Conservation (phyloP, 2,888 invertebrate species). For the Aethes cnicana region DNA sequence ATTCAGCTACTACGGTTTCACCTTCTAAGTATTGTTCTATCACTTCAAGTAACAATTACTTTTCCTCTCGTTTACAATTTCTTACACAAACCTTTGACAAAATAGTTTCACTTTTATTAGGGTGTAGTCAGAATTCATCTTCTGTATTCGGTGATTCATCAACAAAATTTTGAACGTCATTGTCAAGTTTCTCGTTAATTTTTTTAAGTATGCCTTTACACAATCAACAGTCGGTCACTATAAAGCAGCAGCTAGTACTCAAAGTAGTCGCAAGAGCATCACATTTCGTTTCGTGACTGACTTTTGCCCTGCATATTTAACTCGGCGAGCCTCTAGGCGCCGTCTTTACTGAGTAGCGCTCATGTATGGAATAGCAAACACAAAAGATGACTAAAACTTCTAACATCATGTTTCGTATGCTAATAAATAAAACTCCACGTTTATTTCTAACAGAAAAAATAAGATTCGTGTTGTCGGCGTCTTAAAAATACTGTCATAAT, state of each 20-base stretch:
- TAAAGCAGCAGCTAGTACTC: constrained; percentile 30
- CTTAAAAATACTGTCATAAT: constrained; percentile 11
- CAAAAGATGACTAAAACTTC: constrained; percentile 33
- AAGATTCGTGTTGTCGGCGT: background rate
- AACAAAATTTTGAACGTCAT: background rate
- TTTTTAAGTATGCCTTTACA: constrained; percentile 15
- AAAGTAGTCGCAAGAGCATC: constrained; percentile 54
- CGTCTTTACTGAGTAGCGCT: constrained; percentile 48
- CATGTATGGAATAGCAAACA: constrained; percentile 52
- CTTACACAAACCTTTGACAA: constrained; percentile 34
- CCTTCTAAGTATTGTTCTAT: constrained; percentile 46
- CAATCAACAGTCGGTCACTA: constrained; percentile 16
- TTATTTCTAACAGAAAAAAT: background rate
- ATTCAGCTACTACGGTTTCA: constrained; percentile 54
- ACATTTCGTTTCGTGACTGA: constrained; percentile 66
- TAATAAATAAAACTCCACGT: background rate
- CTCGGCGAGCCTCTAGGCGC: constrained; percentile 58
- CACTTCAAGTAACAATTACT: constrained; percentile 48
- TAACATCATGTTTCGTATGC: constrained; percentile 6
- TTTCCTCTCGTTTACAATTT: constrained; percentile 59
- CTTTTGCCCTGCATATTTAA: constrained; percentile 79
- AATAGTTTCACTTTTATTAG: constrained; percentile 45
- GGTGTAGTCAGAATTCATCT: background rate
- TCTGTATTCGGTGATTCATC: constrained; percentile 13
- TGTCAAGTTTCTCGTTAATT: background rate